These are phyloP conservation scores for Rhegmatorhina hoffmannsi DNA, from an alignment of 2,113 vertebrate species.

Conservation along the genomic window DNA sequence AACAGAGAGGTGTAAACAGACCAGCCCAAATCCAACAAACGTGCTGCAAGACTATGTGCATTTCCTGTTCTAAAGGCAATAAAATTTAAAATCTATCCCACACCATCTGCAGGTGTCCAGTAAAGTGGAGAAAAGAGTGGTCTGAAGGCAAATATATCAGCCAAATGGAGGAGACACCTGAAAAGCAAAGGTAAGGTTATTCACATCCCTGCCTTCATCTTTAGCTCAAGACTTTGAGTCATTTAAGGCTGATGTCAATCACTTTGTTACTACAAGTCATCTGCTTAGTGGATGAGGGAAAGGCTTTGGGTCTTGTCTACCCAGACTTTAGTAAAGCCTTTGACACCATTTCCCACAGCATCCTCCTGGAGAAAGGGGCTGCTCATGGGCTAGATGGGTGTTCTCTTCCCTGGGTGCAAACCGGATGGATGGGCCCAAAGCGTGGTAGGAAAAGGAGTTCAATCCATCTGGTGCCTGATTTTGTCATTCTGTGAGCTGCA, in stretches of 20 bases:
- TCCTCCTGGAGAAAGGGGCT: background rate
- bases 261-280: background rate
- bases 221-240: background rate
- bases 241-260: background rate
- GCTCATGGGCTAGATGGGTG: background rate
- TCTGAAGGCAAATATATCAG: background rate
- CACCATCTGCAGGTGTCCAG: background rate
- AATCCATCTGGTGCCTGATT: background rate
- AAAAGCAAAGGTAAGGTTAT: background rate
- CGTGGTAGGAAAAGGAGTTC: background rate
- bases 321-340: background rate
- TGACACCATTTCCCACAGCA: background rate
- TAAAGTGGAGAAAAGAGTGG: background rate
- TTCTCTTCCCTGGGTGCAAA: too few species aligned
- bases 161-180: background rate
- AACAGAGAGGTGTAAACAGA: background rate
- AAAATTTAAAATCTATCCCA: background rate
- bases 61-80: background rate
- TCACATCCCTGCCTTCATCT: background rate
- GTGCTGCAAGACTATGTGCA: background rate
- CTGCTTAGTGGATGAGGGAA: background rate
- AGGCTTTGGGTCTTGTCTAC: background rate
- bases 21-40: background rate
- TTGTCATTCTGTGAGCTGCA: background rate
- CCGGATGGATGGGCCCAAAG: background rate